Evolutionary conservation across 1,140 invertebrate genomes (phyloP), one percentile per base, ranked within the genome.

Genomic region (Aphis gossypii): DNA sequence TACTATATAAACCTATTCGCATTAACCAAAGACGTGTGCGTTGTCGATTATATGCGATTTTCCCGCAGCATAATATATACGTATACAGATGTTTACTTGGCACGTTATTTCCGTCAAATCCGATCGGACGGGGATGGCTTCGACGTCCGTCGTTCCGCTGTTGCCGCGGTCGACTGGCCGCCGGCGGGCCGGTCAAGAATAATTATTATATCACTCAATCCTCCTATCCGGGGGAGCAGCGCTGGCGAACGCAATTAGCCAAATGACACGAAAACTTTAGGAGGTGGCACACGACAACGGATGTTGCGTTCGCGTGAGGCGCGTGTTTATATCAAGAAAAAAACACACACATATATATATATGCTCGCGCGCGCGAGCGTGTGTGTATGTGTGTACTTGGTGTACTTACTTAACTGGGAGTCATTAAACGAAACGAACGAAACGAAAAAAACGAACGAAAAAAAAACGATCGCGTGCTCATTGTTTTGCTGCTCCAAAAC

Each of bases 161-260:
- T 68, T 18, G 30, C 4, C 3, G 60, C 23, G 83, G 41, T 44
- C 76, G 76, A 38, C 30, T 38, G 76, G 76, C 11, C n/a, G 7
- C 38, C 38, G 38, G 38, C 38, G 38, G 68, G 25, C 25, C 60
- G 60, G 60, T 76, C 60, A 76, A 76, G 30, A 76, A 84, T 84
- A 76, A 84, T 84, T 84, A 25, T 84, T 84, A 44, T 38, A 44
- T 83, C 38, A 38, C 38, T 82, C 38, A 68, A 90, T 76, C 38
- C 25, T 90, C 89, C 56, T 68, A 7, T 51, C 38, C 20, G 89
- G 68, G 89, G 44, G 11, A 25, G 84, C 84, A 25, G 84, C 84
- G 84, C 84, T 30, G 84, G 44, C 84, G 25, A n/a, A 86, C 41
- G 89, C 89, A 91, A 91, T 91, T 91, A 91, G 60, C 90, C 90